A percentile compares a stretch with the other conserved stretches of the same genome.
Conservation (phyloP, 1,140 invertebrate genomes). For the Penaeus indicus region DNA sequence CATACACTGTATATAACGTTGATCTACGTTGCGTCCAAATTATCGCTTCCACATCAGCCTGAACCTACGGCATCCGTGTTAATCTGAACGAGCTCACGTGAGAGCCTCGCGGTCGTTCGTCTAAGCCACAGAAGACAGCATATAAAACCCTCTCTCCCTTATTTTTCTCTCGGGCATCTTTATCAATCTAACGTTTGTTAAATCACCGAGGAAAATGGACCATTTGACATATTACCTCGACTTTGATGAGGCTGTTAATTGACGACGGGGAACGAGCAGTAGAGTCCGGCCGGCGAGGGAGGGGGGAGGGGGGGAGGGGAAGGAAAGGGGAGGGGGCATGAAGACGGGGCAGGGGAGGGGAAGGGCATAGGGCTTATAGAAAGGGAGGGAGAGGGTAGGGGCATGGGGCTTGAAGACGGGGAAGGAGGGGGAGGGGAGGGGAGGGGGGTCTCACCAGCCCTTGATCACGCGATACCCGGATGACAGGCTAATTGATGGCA, state of each 20-base stretch:
- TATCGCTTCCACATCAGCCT: too few relatives aligned
- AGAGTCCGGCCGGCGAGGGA: neutral
- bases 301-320: neutral
- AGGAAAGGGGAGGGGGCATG: neutral
- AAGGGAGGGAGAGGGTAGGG: neutral
- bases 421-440: neutral
- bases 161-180: slow-evolving; percentile 29
- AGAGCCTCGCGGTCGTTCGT: too few relatives aligned
- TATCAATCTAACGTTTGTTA: slow-evolving; percentile 43
- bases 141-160: neutral
- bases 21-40: too few relatives aligned
- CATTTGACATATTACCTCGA: slow-evolving; percentile 53
- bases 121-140: neutral
- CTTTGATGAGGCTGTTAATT: slow-evolving; percentile 56
- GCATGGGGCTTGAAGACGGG: too few relatives aligned
- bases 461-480: slow-evolving; percentile 50
- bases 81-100: too few relatives aligned
- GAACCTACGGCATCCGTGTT: too few relatives aligned
- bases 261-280: slow-evolving; percentile 35
- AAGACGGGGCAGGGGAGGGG: neutral
- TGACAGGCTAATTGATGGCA: slow-evolving; percentile 60
- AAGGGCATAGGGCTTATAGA: neutral
- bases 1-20: too few relatives aligned
- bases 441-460: slow-evolving; percentile 15
- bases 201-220: slow-evolving; percentile 49